phyloP scores from a whole-genome alignment of 2,888 invertebrate genomes.

The Troides helena region DNA sequence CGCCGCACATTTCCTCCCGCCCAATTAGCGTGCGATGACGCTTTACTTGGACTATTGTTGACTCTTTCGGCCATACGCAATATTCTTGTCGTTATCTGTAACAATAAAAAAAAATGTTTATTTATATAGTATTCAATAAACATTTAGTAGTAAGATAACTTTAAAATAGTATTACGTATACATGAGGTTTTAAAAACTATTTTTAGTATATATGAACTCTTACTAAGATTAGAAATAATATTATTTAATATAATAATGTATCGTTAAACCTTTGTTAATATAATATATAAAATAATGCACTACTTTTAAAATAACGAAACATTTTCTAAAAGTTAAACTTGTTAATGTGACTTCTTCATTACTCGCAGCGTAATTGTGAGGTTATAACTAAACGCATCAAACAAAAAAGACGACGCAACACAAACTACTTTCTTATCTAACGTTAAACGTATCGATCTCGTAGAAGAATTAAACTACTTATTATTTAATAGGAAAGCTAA shows the following conservation, averaged over 20 bases:
- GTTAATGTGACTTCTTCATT: too few species aligned
- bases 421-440: slow-evolving; percentile 54
- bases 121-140: too few species aligned
- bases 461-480: slow-evolving; percentile 63
- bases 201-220: too few species aligned
- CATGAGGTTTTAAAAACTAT: too few species aligned
- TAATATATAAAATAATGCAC: too few species aligned
- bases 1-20: slow-evolving; percentile 57
- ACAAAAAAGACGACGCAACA: slow-evolving; percentile 34
- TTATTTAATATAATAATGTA: too few species aligned
- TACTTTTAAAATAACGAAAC: too few species aligned
- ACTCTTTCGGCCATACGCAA: slow-evolving; percentile 75
- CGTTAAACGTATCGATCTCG: slow-evolving; percentile 50
- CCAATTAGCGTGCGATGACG: slow-evolving; percentile 73
- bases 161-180: too few species aligned
- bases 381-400: slow-evolving; percentile 20
- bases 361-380: not conserved
- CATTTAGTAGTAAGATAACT: too few species aligned
- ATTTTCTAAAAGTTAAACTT: too few species aligned
- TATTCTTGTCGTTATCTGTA: slow-evolving; percentile 68
- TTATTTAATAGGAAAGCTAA: slow-evolving; percentile 78
- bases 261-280: too few species aligned
- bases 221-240: too few species aligned
- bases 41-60: slow-evolving; percentile 64
- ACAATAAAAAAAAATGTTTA: slow-evolving; percentile 49